Conservation (phyloP, 2,113 vertebrate genomes). For the Pavo muticus region DNA sequence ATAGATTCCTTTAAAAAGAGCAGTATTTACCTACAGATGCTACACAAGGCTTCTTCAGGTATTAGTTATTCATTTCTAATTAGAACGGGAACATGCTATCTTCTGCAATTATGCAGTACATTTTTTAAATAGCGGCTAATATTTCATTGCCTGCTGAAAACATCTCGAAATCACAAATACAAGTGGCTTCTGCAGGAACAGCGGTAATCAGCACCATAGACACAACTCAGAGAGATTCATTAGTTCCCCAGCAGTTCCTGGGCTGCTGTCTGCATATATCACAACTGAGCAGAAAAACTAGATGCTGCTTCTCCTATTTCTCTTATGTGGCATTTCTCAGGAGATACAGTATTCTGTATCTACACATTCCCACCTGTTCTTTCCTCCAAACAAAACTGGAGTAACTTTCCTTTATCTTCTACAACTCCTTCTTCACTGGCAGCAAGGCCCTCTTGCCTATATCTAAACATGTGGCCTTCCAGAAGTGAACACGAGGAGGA, state of each 20-base stretch:
- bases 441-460: neutral
- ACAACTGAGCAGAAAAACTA: neutral
- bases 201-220: constrained; percentile 19
- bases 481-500: neutral
- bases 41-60: constrained; percentile 5
- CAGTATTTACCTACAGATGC: neutral
- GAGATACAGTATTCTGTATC: neutral
- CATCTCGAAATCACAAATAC: constrained; percentile 45
- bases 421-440: neutral
- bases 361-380: neutral
- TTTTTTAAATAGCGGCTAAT: constrained; percentile 9
- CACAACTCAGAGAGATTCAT: constrained; percentile 26
- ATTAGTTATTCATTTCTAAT: constrained; percentile 18
- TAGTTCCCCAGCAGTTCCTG: neutral
- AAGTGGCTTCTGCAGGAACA: constrained; percentile 11
- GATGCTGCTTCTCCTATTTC: neutral
- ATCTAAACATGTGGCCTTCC: neutral
- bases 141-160: constrained; percentile 39
- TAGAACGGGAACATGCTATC: neutral
- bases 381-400: neutral
- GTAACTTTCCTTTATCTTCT: neutral
- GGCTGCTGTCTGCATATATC: neutral
- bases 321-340: neutral
- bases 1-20: neutral
- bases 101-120: constrained; percentile 17